A percentile compares a stretch with the other conserved stretches of the same genome.
Evolutionary conservation across 2,797 vertebrate species (phyloP).

Genomic region (Hydrolagus colliei): DNA sequence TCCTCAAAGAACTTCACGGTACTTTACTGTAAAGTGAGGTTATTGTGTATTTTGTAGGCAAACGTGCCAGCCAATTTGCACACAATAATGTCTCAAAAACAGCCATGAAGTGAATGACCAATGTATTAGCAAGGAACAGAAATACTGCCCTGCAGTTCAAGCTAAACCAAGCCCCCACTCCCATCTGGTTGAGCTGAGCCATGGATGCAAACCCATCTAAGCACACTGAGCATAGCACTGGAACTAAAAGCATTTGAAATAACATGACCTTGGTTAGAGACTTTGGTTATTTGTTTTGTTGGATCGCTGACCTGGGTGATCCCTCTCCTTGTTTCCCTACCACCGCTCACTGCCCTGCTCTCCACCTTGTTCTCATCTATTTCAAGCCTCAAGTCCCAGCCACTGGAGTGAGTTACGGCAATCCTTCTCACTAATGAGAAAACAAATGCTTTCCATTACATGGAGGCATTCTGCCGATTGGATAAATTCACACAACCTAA

Average conservation of each 20-base stretch:
- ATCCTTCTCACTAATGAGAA: neutral
- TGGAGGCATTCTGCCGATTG: neutral
- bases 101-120: no score
- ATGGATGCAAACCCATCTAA: neutral
- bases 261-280: neutral
- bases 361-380: neutral
- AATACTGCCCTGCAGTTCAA: no score
- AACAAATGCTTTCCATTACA: neutral
- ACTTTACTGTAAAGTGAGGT: no score
- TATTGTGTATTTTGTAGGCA: no score
- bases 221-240: neutral
- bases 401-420: neutral
- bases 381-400: neutral
- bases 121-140: no score
- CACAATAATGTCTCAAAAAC: no score
- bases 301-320: neutral
- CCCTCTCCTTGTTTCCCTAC: no score
- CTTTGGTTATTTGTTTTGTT: neutral
- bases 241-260: neutral
- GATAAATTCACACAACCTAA: slow-evolving; percentile 19
- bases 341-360: no score
- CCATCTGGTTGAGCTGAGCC: no score
- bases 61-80: no score
- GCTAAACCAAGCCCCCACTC: no score
- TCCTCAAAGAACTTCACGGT: no score